These are phyloP conservation scores for Falcaria lacertinaria DNA, from an alignment of 2,888 invertebrate genomes.

Conservation along the genomic window DNA sequence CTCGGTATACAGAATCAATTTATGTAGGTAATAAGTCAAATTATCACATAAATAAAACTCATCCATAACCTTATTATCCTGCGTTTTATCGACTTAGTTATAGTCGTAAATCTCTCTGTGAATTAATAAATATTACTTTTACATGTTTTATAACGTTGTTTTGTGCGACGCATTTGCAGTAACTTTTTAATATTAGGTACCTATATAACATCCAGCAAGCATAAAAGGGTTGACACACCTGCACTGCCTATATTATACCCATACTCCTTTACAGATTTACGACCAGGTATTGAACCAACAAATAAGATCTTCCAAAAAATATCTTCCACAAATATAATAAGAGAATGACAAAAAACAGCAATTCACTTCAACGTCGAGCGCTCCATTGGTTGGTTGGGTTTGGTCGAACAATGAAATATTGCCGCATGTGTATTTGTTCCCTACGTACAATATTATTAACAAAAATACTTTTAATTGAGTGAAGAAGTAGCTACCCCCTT, in stretches of 20 bases:
- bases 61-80: too few relatives aligned
- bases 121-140: too few relatives aligned
- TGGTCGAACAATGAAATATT: constrained; percentile 74
- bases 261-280: constrained; percentile 67
- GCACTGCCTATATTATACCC: constrained; percentile 50
- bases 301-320: constrained; percentile 74
- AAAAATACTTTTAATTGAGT: constrained; percentile 10
- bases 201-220: constrained; percentile 2
- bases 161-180: too few relatives aligned
- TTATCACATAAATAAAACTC: too few relatives aligned
- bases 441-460: constrained; percentile 39
- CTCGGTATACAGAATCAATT: too few relatives aligned
- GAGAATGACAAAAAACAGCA: constrained; percentile 68
- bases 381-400: constrained; percentile 69
- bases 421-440: constrained; percentile 59
- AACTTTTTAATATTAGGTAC: too few relatives aligned
- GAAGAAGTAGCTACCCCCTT: constrained; percentile 6
- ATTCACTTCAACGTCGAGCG: constrained; percentile 65
- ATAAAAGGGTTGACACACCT: constrained; percentile 71
- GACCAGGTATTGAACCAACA: constrained; percentile 73
- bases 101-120: too few relatives aligned
- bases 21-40: too few relatives aligned
- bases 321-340: constrained; percentile 74
- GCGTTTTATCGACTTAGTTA: too few relatives aligned
- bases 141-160: too few relatives aligned